Evolutionary conservation across 2,888 invertebrate species (phyloP), one percentile per base, ranked within the genome.

Genomic region (Cantharis nigra): DNA sequence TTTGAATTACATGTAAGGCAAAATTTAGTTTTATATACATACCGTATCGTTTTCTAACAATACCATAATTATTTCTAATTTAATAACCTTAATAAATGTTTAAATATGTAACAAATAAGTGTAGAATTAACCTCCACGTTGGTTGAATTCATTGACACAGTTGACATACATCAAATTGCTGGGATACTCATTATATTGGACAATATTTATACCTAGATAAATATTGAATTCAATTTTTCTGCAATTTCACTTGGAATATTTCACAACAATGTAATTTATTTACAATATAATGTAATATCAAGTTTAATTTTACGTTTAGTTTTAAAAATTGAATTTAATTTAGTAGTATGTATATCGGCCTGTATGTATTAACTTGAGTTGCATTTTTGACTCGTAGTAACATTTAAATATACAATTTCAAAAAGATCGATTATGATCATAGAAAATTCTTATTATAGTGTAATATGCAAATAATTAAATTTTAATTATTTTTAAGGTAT

Each of bases 31-130:
- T 73, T 74, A 70, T 63, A 72, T 75, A 85, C 85, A 89, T 91
- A 93, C 94, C 90, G 91, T 90, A 82, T 93, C 93, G 87, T 93
- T 93, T 84, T 91, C 91, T 85, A 94, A 87, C 83, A 93, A 89
- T 85, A 93, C 93, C 93, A 93, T 93, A 85, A 83, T 89, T 75
- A 64, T 20, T 23, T 33, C n/a, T 64, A 70, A 14, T 69, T 26
- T 26, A 28, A 71, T 23, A 18, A 67, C 4, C 9, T 70, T 62
- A 20, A 11, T 23, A 67, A 7, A 16, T 23, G 30, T 69, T 67
- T 23, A n/a, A 23, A 67, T 23, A 23, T 20, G 23, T 67, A 18
- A 26, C 18, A 13, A 74, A 70, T 20, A 70, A 69, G 16, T 16
- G 16, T 16, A 16, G 63, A 30, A 30, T 63, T 75, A 75, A 75